Conservation (phyloP, 2,113 vertebrate genomes). For the Verasper variegatus region DNA sequence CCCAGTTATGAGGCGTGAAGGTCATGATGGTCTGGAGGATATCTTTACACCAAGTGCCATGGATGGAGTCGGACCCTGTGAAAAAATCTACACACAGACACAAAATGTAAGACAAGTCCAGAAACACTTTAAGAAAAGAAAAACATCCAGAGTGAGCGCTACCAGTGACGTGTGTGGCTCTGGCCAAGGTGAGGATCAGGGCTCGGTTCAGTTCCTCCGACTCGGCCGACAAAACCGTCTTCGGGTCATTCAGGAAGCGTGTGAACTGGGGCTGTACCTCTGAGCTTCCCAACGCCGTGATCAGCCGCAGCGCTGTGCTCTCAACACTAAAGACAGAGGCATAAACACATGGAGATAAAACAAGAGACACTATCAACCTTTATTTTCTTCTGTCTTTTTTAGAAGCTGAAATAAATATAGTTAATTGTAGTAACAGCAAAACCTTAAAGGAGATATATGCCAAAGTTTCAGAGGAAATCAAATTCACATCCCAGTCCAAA, state of each 20-base stretch:
- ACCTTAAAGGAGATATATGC: too few species aligned
- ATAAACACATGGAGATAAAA: background rate
- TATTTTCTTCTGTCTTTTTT: background rate
- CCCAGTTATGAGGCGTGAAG: conserved; percentile 99
- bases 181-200: conserved; percentile 94
- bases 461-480: too few species aligned
- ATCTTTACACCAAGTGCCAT: conserved; percentile 99
- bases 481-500: too few species aligned
- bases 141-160: conserved; percentile 6
- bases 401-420: too few species aligned
- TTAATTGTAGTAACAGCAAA: too few species aligned
- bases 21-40: conserved; percentile 99
- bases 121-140: background rate
- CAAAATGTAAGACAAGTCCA: background rate
- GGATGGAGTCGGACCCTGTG: conserved; percentile 98
- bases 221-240: conserved; percentile 95
- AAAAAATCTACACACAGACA: conserved; percentile 89
- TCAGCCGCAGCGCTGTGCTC: conserved; percentile 94
- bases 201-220: conserved; percentile 98
- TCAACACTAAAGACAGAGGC: conserved; percentile 86
- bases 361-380: background rate
- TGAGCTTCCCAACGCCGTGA: conserved; percentile 95
- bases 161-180: conserved; percentile 98
- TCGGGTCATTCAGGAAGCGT: conserved; percentile 96
- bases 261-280: conserved; percentile 98